Evolutionary conservation across 2,888 invertebrate genomes (phyloP).

Genomic region (Ormia ochracea): DNA sequence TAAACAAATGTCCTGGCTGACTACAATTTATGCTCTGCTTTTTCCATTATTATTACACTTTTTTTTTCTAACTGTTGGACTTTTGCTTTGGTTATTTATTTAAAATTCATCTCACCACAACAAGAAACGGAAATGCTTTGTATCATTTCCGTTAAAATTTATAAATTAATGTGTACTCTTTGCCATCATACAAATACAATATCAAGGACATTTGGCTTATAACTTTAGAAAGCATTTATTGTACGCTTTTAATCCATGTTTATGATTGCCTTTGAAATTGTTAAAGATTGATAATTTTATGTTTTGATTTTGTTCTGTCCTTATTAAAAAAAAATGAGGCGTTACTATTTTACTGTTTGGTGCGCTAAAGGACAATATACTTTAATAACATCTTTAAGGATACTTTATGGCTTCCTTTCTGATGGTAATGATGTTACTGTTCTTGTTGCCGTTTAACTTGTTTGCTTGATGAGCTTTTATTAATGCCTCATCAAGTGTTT

Average conservation of each 20-base stretch:
- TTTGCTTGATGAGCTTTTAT: constrained; percentile 53
- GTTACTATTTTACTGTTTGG: constrained; percentile 18
- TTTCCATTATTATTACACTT: neutral
- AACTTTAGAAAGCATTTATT: constrained; percentile 30
- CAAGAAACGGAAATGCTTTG: constrained; percentile 60
- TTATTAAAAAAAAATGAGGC: constrained; percentile 30
- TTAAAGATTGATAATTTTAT: constrained; percentile 48
- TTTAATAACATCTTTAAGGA: constrained; percentile 7
- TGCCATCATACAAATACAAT: neutral
- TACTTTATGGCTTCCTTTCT: constrained; percentile 17
- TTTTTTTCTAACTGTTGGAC: neutral
- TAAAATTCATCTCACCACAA: constrained; percentile 50
- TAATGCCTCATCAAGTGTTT: constrained; percentile 64
- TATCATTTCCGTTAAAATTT: constrained; percentile 61
- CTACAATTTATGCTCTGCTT: constrained; percentile 21
- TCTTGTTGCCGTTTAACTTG: too few species aligned
- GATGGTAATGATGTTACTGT: constrained; percentile 15
- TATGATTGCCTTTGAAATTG: constrained; percentile 18
- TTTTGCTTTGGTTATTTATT: constrained; percentile 13
- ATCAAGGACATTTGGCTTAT: constrained; percentile 53
- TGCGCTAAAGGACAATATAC: constrained; percentile 33
- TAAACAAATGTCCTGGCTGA: constrained; percentile 56
- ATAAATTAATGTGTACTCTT: constrained; percentile 44
- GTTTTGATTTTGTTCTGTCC: constrained; percentile 1
- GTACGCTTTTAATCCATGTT: constrained; percentile 12